Conservation (phyloP, 2,888 invertebrate genomes). For the Agriotes lineatus region DNA sequence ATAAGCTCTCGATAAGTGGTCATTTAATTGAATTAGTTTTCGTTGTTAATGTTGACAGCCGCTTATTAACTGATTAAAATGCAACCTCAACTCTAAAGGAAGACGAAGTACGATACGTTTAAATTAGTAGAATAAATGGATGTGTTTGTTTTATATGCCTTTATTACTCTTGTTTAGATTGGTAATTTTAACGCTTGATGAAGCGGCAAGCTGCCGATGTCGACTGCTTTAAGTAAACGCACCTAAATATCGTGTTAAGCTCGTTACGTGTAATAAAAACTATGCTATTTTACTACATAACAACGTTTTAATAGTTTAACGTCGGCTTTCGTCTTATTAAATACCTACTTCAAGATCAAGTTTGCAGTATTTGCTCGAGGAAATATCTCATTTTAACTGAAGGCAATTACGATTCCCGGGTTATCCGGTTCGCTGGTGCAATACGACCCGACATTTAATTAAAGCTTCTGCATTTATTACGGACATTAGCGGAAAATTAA, state of each 20-base stretch:
- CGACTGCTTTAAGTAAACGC: background rate
- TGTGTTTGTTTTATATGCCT: background rate
- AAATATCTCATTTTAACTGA: conserved; percentile 38
- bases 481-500: conserved; percentile 33
- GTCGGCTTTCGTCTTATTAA: conserved; percentile 34
- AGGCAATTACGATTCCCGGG: conserved; percentile 45
- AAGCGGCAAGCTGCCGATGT: background rate
- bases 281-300: conserved; percentile 27
- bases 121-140: background rate
- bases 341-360: conserved; percentile 33
- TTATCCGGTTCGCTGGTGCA: conserved; percentile 52
- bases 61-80: no score
- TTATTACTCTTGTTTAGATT: background rate
- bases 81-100: no score
- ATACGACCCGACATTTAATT: conserved; percentile 43
- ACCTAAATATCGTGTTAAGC: conserved; percentile 27
- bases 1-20: no score
- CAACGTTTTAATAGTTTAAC: conserved; percentile 31
- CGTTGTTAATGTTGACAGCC: no score
- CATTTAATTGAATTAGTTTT: no score
- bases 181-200: background rate
- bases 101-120: no score
- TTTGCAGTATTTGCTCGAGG: conserved; percentile 32
- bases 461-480: conserved; percentile 30
- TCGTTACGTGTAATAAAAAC: conserved; percentile 23